These are phyloP conservation scores for Ahaetulla prasina DNA, from an alignment of 2,113 vertebrate species.

Conservation along the genomic window DNA sequence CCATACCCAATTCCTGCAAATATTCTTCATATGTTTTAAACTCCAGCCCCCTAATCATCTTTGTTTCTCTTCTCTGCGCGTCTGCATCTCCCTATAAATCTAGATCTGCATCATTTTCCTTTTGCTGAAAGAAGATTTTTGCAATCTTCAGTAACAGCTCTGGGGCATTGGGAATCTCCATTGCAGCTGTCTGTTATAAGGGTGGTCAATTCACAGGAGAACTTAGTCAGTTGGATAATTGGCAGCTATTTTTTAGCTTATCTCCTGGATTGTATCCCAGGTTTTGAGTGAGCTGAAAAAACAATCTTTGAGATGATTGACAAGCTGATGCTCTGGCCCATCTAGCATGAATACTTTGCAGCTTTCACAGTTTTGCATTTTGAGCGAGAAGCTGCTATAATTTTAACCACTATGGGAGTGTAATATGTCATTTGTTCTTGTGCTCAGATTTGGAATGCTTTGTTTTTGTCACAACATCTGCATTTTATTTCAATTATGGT, in stretches of 20 bases:
- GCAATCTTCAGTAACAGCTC: background rate
- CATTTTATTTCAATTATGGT: background rate
- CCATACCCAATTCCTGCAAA: background rate
- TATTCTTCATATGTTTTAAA: background rate
- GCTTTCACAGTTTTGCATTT: background rate
- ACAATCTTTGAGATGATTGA: background rate
- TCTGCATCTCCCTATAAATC: background rate
- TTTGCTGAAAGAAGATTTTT: constrained; percentile 11
- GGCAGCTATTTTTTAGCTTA: constrained; percentile 25
- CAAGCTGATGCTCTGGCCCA: background rate
- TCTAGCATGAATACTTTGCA: background rate
- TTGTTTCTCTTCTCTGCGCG: background rate
- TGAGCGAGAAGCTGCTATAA: background rate
- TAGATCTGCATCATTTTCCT: background rate
- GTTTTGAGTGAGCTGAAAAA: background rate
- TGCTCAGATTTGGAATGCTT: background rate
- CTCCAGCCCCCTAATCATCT: background rate
- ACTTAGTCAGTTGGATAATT: constrained; percentile 28
- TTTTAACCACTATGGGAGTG: background rate
- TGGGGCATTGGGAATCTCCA: background rate
- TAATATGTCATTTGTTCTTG: background rate
- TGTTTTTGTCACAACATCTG: background rate
- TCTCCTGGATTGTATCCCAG: constrained; percentile 32
- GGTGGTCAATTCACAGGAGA: constrained; percentile 8
- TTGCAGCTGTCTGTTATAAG: background rate